Evolutionary conservation across 2,797 vertebrate species (phyloP), one percentile per base, ranked within the genome.

Genomic region (Simalia tracyae): DNA sequence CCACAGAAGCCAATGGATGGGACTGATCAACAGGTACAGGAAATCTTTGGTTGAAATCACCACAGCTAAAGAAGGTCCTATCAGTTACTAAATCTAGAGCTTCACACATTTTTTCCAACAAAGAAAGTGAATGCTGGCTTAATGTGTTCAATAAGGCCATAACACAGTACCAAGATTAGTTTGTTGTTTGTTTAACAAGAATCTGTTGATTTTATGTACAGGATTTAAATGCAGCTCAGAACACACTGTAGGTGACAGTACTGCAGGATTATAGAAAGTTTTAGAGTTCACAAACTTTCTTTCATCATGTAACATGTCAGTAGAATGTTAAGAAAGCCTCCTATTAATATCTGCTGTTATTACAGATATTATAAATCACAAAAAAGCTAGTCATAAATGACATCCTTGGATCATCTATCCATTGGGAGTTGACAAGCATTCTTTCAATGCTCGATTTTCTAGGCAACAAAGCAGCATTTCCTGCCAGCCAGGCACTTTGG

Each of bases 361-460:
- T 68, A 46, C 86, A 88, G 61, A 42, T 28, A 42, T 57, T 24
- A 59, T 54, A 26, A 50, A 60, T 22, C n/a, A 72, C 14, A 86
- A 9, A 11, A 46, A 63, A 31, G 11, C 64, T 59, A 81, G 90
- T 63, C n/a, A 86, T 56, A 91, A 91, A 61, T 6, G 89, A 63
- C 90, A 86, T 31, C 72, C 72, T 50, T 87, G 86, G 64, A 56
- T 76, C n/a, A 31, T 89, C 26, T 76, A 50, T 64, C 84, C 59
- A 46, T n/a, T 89, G 84, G 84, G 57, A 76, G 31, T 63, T 64
- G 31, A 56, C 63, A 86, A 86, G 56, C 36, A 92, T 86, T 89
- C 64, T 54, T 66, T 54, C 61, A 86, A 90, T 56, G 86, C 84
- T 87, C 63, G 22, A 89, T 31, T n/a, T 72, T 31, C 26, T n/a